These are phyloP conservation scores for Dermochelys coriacea DNA, from an alignment of 2,797 vertebrate genomes.

Conservation along the genomic window DNA sequence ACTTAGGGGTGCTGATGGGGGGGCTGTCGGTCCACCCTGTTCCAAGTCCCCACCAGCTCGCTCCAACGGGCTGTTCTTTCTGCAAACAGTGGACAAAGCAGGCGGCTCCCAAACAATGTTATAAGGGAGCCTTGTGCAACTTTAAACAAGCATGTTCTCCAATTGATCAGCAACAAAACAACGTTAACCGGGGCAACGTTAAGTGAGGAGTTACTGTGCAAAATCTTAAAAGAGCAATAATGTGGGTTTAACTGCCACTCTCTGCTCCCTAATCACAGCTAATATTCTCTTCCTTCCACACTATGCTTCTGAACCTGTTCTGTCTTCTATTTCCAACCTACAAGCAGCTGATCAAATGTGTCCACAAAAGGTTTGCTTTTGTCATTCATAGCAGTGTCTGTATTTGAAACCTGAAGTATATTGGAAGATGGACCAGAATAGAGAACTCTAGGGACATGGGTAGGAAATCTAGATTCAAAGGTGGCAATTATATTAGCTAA, in stretches of 20 bases:
- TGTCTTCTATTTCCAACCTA: not conserved
- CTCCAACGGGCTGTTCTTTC: no score
- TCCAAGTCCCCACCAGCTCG: no score
- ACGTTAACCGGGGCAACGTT: no score
- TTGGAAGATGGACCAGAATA: not conserved
- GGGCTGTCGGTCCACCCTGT: no score
- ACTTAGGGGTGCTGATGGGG: no score
- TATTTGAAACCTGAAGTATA: not conserved
- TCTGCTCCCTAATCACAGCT: not conserved
- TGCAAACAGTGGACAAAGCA: no score
- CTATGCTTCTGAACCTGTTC: not conserved
- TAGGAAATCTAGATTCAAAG: not conserved
- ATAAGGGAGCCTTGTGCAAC: no score
- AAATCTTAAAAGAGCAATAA: not conserved
- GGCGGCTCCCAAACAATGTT: no score
- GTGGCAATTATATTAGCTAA: not conserved
- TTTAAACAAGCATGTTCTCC: no score
- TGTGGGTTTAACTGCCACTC: not conserved
- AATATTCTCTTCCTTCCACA: not conserved
- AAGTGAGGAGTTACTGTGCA: not conserved
- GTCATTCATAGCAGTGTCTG: not conserved
- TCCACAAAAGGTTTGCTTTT: not conserved
- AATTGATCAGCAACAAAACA: no score
- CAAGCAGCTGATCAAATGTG: not conserved
- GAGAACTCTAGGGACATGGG: not conserved